Evolutionary conservation across 1,140 invertebrate genomes (phyloP).

Genomic region (Helicoverpa zea): DNA sequence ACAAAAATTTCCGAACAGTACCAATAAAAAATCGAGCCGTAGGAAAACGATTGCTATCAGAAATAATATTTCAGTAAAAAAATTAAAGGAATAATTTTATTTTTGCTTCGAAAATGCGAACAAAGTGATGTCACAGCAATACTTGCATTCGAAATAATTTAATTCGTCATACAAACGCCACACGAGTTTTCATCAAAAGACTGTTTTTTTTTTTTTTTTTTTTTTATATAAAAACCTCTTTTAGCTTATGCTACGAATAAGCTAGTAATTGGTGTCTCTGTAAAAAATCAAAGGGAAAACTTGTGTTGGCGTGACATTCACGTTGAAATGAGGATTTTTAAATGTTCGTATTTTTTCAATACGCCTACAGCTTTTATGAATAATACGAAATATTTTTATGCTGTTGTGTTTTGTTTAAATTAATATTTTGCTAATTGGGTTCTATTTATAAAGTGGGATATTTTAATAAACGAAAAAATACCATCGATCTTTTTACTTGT

Average conservation of each 20-base stretch:
- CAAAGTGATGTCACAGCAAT: no score
- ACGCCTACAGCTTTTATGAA: not conserved
- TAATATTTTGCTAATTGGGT: not conserved
- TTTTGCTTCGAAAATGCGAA: not conserved
- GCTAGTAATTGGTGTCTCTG: slow-evolving; percentile 29
- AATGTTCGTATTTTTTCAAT: slow-evolving; percentile 9
- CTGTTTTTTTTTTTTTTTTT: not conserved
- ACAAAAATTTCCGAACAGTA: no score
- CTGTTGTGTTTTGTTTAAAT: not conserved
- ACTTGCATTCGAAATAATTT: slow-evolving; percentile 1
- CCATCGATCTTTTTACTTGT: no score
- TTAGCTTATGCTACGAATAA: not conserved
- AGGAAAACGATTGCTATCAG: no score
- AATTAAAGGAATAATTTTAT: not conserved
- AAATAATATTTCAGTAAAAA: not conserved
- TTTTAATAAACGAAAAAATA: no score
- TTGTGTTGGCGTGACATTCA: not conserved
- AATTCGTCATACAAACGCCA: slow-evolving; percentile 25
- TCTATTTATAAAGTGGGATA: no score
- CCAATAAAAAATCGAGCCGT: no score
- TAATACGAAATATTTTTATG: not conserved
- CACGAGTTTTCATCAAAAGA: slow-evolving; percentile 9
- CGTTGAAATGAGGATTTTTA: slow-evolving; percentile 25
- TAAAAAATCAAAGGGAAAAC: slow-evolving; percentile 33
- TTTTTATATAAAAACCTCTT: slow-evolving; percentile 2